A percentile compares a stretch with the other conserved stretches of the same genome.
Conservation (phyloP, 2,888 invertebrate genomes). For the Eristalis intricaria region DNA sequence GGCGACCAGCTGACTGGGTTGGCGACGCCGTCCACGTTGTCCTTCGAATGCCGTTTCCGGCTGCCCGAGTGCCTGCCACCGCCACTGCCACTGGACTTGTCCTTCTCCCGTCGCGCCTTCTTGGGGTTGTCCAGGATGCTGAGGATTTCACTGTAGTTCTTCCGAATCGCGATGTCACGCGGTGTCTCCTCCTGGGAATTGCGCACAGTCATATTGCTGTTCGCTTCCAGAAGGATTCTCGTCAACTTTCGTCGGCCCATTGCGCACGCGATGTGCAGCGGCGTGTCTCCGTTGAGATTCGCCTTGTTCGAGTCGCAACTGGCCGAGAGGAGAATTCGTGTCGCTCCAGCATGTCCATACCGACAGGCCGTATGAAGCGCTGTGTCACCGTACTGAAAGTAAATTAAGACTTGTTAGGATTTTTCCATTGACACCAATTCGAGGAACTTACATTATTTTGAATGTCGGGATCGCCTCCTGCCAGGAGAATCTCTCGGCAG, state of each 20-base stretch:
- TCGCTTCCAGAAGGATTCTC: conserved; percentile 93
- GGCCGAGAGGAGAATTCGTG: conserved; percentile 95
- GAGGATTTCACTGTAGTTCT: conserved; percentile 92
- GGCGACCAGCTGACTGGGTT: conserved; percentile 88
- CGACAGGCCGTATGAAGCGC: conserved; percentile 96
- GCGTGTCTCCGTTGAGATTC: conserved; percentile 98
- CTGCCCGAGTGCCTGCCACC: conserved; percentile 78
- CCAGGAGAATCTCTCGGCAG: conserved; percentile 92
- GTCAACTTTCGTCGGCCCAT: conserved; percentile 96
- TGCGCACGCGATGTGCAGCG: conserved; percentile 95
- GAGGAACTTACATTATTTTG: conserved; percentile 89
- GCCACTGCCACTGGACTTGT: conserved; percentile 72
- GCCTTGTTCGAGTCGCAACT: conserved; percentile 92
- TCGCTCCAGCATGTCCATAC: conserved; percentile 98
- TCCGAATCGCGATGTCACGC: conserved; percentile 93
- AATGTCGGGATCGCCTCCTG: conserved; percentile 92
- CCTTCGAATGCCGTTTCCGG: conserved; percentile 82
- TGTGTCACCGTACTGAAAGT: conserved; percentile 94
- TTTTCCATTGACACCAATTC: not conserved
- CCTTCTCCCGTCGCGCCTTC: conserved; percentile 74
- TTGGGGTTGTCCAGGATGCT: conserved; percentile 86
- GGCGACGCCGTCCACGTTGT: conserved; percentile 77
- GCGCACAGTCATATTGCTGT: conserved; percentile 86
- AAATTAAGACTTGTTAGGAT: conserved; percentile 14
- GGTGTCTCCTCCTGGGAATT: conserved; percentile 89